Percentiles rank a stretch among this genome's conserved stretches.
These are phyloP conservation scores for Trochalopteron elliotii DNA, from an alignment of 2,113 vertebrate genomes.

Conservation along the genomic window DNA sequence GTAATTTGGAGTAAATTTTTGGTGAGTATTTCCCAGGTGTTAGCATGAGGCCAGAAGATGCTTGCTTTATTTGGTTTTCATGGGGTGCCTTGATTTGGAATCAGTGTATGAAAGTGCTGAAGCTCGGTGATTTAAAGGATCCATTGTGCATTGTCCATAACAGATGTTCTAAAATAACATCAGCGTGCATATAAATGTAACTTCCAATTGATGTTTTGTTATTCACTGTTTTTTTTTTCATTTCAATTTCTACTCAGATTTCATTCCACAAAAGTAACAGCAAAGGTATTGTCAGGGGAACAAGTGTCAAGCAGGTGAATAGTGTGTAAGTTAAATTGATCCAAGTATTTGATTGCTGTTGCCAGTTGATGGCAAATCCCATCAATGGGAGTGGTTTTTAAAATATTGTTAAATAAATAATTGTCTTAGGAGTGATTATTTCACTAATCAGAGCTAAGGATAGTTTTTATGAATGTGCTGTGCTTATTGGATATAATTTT, in stretches of 20 bases:
- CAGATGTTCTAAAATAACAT: slow-evolving; percentile 35
- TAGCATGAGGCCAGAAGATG: neutral
- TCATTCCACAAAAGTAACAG: neutral
- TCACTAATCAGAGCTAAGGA: neutral
- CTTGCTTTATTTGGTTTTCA: neutral
- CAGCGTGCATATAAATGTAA: neutral
- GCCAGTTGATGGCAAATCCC: neutral
- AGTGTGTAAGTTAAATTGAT: neutral
- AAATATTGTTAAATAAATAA: neutral
- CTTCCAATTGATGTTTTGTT: neutral
- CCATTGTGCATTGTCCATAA: slow-evolving; percentile 6
- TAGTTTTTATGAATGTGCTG: neutral
- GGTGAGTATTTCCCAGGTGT: neutral
- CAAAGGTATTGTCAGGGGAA: neutral
- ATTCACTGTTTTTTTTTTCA: neutral
- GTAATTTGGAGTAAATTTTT: neutral
- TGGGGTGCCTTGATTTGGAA: neutral
- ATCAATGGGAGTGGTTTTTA: neutral
- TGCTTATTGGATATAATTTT: neutral
- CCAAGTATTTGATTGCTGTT: neutral
- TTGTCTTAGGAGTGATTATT: neutral
- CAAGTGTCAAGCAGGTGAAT: neutral
- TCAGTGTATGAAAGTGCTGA: neutral
- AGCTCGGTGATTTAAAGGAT: neutral
- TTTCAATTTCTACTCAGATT: neutral